Base-by-base conservation (phyloP, 2,113 vertebrate genomes). In the Pholis gunnellus region DNA sequence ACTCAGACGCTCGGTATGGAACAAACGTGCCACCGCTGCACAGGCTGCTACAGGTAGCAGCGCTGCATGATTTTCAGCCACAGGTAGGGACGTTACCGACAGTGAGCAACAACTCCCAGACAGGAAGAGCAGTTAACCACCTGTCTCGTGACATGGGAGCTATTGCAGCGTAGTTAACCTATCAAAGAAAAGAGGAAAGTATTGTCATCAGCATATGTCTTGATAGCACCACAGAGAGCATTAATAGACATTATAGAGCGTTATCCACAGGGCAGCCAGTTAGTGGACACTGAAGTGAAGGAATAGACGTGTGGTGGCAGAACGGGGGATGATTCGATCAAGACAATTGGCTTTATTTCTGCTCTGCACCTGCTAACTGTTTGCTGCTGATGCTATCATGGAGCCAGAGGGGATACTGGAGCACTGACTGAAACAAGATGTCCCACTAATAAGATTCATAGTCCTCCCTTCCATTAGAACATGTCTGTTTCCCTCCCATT, bases 391-490 rank as follows among this genome's bases (percentile, higher is more conserved):
- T 91, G 77, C 82, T 89, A 90, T 90, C 89, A 71, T 36, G 11
- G 73, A 85, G 91, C 88, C 88, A 61, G 73, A 78, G 85, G 81
- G 83, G 64, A 78, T 68, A 2, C 66, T 75, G 77, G 52, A 78
- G 77, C 79, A 83, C 17, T 87, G 87, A 89, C 81, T 88, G 81
- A 87, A 92, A 92, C 89, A 92, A 89, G 89, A 94, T 88, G 84
- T 82, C 83, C 73, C 7, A n/a, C 82, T 91, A 90, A 93, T 91
- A 89, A 90, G 91, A 91, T 92, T 89, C 79, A 79, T 63, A 82
- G 66, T 78, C 83, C 75, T 85, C 83, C 42, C 86, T 79, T 89
- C 81, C 84, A 91, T 92, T 91, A 87, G 68, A 83, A 73, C 73
- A 67, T 82, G 79, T 84, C 91, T 89, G 75, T 84, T 88, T 83